phyloP scores from a whole-genome alignment of 2,113 vertebrate species.

The Pelmatolapia mariae region DNA sequence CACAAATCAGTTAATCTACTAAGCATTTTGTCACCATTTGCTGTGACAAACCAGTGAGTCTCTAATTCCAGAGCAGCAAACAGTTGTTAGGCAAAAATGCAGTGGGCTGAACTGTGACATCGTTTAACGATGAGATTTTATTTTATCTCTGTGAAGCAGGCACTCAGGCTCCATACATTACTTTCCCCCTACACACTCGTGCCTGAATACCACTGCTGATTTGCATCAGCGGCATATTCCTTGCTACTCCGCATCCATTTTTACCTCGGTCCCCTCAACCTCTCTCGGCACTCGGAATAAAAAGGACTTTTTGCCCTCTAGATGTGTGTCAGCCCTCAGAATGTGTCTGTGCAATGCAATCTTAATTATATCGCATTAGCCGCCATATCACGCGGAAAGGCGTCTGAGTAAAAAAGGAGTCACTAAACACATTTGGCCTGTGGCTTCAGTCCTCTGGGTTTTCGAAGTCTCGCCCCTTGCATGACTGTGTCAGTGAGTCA shows the following conservation, averaged over 20 bases:
- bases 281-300: background rate
- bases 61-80: background rate
- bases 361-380: constrained; percentile 61
- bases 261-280: background rate
- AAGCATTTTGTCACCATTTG: background rate
- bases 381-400: constrained; percentile 54
- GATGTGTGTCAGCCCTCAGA: constrained; percentile 48
- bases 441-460: constrained; percentile 41
- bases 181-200: background rate
- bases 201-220: background rate
- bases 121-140: background rate
- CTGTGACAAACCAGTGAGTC: background rate
- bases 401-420: constrained; percentile 50
- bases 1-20: background rate
- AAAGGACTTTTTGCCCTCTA: constrained; percentile 21
- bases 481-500: constrained; percentile 20
- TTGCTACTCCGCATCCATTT: background rate
- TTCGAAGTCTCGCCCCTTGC: constrained; percentile 3
- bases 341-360: constrained; percentile 24
- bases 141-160: constrained; percentile 23
- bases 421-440: constrained; percentile 59
- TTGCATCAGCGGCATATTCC: constrained; percentile 20
- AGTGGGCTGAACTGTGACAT: background rate
- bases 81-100: background rate
- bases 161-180: constrained; percentile 3